Base-by-base conservation (phyloP, 2,797 vertebrate genomes). In the Hemitrygon akajei region DNA sequence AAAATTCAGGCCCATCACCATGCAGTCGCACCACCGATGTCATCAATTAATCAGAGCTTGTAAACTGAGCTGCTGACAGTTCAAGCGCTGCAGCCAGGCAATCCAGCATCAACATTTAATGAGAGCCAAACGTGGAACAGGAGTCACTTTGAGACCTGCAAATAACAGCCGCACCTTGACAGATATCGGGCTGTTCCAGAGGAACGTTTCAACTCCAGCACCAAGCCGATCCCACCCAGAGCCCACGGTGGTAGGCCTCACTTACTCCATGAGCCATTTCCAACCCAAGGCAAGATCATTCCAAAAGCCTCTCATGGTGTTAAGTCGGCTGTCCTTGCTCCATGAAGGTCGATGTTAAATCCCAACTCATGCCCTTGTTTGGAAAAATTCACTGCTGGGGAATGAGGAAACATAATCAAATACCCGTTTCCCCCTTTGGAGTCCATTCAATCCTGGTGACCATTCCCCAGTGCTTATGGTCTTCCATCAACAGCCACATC, bases 91-190 rank as follows among this genome's bases (percentile, higher is more conserved):
- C 60, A 34, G 86, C 86, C 86, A 89, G 12, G 34, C 5, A 66
- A 66, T 89, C 86, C n/a, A 14, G 14, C 86, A 89, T 89, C 86
- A 89, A 89, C 86, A 89, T 89, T 89, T 89, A 66, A 89, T 89
- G 86, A 89, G 34, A 9, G 6, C n/a, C 30, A 66, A 47, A 87
- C 58, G 18, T 27, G n/a, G 60, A 63, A n/a, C 47, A 5, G 14
- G 4, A 89, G n/a, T 18, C 60, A 63, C 60, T 86, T 12, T 7
- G 47, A 84, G 30, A 37, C 60, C 63, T 14, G 66, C 16, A n/a
- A 34, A 56, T 9, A 10, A 60, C 56, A 60, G 47, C 82, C 30
- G 56, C 56, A 25, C 30, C 47, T 47, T 16, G 27, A 60, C 27
- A 16, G 47, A 14, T 9, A 3, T 80, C 79, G 20, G 16, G 3